A percentile compares a stretch with the other conserved stretches of the same genome.
phyloP scores from a whole-genome alignment of 2,113 vertebrate genomes.

The Onychorhynchus coronatus region DNA sequence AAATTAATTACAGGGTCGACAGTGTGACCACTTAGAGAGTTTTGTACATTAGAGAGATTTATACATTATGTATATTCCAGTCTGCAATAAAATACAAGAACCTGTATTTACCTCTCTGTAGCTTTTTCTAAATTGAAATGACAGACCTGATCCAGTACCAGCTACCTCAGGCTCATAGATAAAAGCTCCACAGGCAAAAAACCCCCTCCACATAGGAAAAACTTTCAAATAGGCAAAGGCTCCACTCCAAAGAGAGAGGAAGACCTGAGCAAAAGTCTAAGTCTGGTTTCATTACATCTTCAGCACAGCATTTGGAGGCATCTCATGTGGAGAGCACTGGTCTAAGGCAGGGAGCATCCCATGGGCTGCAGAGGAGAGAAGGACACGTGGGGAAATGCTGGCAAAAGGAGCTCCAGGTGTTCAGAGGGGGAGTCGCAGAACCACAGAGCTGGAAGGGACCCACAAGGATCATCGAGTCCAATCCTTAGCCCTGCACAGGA shows the following conservation, averaged over 20 bases:
- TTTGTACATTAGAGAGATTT: too few species aligned
- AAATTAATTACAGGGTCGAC: neutral
- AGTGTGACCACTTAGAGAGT: neutral
- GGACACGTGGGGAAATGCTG: too few species aligned
- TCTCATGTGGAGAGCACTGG: accelerated
- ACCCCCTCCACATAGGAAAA: neutral
- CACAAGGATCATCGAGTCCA: neutral
- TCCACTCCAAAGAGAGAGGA: neutral
- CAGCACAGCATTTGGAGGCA: neutral
- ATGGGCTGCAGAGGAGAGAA: neutral
- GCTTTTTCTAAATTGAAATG: neutral
- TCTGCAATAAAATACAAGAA: neutral
- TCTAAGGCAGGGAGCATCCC: neutral
- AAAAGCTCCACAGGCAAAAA: neutral
- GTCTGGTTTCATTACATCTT: neutral
- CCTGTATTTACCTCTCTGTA: neutral
- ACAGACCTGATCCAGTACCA: neutral
- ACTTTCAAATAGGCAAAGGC: neutral
- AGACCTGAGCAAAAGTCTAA: neutral
- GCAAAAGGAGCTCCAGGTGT: too few species aligned
- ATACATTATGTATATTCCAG: neutral
- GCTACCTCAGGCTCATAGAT: neutral
- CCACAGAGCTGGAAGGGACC: neutral
- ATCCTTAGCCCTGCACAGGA: neutral
- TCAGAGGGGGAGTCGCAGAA: neutral